Base-by-base conservation (phyloP, 2,888 invertebrate species). In the Cerastoderma edule region DNA sequence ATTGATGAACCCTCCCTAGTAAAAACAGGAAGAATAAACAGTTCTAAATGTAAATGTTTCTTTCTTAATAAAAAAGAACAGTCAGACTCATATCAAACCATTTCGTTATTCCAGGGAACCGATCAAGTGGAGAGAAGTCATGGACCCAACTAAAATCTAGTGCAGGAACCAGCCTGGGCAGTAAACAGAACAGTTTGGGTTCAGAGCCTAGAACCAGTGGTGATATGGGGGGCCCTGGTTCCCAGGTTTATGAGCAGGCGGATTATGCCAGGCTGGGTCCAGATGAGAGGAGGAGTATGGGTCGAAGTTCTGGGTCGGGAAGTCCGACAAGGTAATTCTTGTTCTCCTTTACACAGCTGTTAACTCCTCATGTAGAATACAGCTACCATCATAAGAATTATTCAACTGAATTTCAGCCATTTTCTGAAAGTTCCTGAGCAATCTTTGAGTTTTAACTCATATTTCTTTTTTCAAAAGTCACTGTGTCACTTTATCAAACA, bases 291-390 rank as follows among this genome's bases (percentile, higher is more conserved):
- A 39, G 63, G 16, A 73, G 76, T 57, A 66, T 80, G 19, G 80
- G 74, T 2, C 67, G 80, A n/a, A 80, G 73, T 65, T 76, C 80
- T 13, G 80, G 76, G 1, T 76, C 80, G 6, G 76, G 76, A 19
- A 76, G 74, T 44, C 67, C 71, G 8, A 35, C 71, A 22, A 71
- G 76, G 76, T 80, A 46, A n/a, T 24, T 32, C 28, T 32, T 19
- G 16, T 30, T 48, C 28, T n/a, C 3, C 4, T 16, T 30, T 48
- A 2, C 28, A 28, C 13, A 24, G 16, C 16, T 4, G 4, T 24
- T 16, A 48, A 16, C 19, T 16, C 16, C 3, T 8, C 5, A 8
- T 16, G 3, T 8, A 13, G 8, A 44, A 44, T 16, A 8, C 44
- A 8, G 16, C 16, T 44, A 44, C 44, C 44, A 8, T 44, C 8